Base-by-base conservation (phyloP, 1,140 invertebrate genomes). In the Sminthurides bifidus region DNA sequence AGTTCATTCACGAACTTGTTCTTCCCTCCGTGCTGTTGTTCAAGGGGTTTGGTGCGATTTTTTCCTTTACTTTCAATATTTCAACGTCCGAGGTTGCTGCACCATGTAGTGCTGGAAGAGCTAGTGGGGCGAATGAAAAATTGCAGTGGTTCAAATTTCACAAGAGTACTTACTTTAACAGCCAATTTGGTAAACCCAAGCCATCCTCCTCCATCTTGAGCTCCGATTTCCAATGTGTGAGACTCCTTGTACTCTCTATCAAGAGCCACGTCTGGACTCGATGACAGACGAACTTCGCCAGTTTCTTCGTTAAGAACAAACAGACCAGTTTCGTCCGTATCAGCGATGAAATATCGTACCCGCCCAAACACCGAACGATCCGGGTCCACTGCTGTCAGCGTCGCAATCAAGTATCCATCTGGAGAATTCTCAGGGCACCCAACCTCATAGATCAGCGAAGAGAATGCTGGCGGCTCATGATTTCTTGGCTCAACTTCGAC, bases 401-500 rank as follows among this genome's bases (percentile, higher is more conserved):
- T 67, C 0, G 68, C 66, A 38, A 78, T 67, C 1, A 67, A 55
- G 38, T 65, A 68, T 5, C 72, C 75, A 51, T 67, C 64, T 1
- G 69, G 67, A 15, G 66, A 54, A 64, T 73, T 72, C 61, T 78
- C 76, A 24, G 67, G 61, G 23, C 76, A 68, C 21, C 70, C 68
- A 5, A 81, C 57, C 60, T 88, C 82, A 67, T 88, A 83, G 5
- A 83, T 72, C 1, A 78, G 71, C 67, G 86, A 79, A 1, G 79
- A 74, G 69, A 94, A 93, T 45, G 75, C 73, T 2, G 91, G 92
- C 56, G 81, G 76, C 66, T 87, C 76, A 27, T 78, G 76, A 73
- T 94, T 95, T 21, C 83, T 82, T 5, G 85, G 81, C 29, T 85
- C 70, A 37, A 92, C 79, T 59, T 81, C 79, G 30, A 95, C 81